Percentiles rank a stretch among this genome's conserved stretches.
Conservation (phyloP, 2,888 invertebrate species). For the Drosophila borborema region DNA sequence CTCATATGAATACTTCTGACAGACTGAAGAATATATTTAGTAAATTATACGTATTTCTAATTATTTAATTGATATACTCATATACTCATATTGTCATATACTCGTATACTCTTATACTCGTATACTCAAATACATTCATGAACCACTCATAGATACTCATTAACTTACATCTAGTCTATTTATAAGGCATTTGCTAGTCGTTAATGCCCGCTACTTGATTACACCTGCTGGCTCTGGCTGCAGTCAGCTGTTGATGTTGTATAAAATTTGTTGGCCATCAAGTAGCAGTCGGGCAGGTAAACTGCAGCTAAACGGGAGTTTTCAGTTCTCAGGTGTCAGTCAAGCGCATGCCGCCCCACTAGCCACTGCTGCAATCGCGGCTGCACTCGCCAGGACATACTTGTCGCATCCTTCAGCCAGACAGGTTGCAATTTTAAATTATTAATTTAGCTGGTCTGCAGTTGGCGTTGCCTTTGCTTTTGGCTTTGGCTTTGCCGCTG, state of each 20-base stretch:
- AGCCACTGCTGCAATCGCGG: constrained; percentile 20
- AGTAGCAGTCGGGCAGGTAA: constrained; percentile 28
- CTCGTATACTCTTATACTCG: not conserved
- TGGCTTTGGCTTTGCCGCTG: not conserved
- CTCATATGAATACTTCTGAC: too few relatives aligned
- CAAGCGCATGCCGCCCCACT: not conserved
- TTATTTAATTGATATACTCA: not conserved
- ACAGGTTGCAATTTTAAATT: constrained; percentile 33
- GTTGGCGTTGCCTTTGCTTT: constrained; percentile 3
- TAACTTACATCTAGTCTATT: not conserved
- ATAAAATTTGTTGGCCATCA: constrained; percentile 34
- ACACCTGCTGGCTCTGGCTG: constrained; percentile 14
- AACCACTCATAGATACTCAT: not conserved
- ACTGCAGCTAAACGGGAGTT: constrained; percentile 14
- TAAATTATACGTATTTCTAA: too few relatives aligned
- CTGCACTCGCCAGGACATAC: not conserved
- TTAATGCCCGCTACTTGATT: too few relatives aligned
- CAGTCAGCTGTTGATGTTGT: constrained; percentile 40
- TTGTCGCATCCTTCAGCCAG: not conserved
- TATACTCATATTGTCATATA: not conserved
- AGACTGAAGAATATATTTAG: too few relatives aligned
- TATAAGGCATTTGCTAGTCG: not conserved
- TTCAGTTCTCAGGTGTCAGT: not conserved
- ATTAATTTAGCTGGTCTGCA: constrained; percentile 35
- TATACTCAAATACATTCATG: not conserved